Conservation (phyloP, 2,797 vertebrate genomes). For the Cossypha dichroa region DNA sequence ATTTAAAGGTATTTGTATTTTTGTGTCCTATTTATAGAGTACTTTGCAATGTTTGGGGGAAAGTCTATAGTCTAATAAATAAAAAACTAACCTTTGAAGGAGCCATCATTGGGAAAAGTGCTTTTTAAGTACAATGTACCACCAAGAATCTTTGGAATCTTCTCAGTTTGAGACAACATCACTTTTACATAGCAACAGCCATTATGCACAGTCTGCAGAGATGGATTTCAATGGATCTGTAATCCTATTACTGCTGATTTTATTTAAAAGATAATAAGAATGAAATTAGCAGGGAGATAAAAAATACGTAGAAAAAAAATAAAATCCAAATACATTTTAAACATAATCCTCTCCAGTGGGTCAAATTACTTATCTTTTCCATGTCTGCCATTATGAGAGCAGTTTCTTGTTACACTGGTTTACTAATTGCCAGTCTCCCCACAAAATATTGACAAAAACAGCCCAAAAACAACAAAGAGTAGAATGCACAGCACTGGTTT, state of each 20-base stretch:
- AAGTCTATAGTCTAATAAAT: neutral
- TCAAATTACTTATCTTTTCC: neutral
- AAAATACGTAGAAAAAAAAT: neutral
- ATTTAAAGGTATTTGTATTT: neutral
- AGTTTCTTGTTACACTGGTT: neutral
- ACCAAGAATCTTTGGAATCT: neutral
- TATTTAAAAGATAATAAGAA: slow-evolving; percentile 3
- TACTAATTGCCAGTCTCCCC: slow-evolving; percentile 15
- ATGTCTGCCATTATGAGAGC: neutral
- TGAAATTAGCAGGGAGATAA: neutral
- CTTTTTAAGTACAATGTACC: neutral
- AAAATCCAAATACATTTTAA: slow-evolving; percentile 9
- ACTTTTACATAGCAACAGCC: neutral
- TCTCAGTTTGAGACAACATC: neutral
- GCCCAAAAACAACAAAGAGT: neutral
- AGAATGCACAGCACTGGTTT: slow-evolving; percentile 26
- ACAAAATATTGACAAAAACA: slow-evolving; percentile 52
- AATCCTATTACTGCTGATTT: neutral
- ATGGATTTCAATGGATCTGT: neutral
- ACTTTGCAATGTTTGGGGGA: neutral
- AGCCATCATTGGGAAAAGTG: neutral
- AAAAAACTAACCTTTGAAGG: neutral
- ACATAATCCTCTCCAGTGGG: neutral
- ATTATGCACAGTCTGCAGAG: neutral
- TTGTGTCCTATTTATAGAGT: neutral